phyloP scores from a whole-genome alignment of 2,113 vertebrate genomes.

The Leptodactylus fuscus region DNA sequence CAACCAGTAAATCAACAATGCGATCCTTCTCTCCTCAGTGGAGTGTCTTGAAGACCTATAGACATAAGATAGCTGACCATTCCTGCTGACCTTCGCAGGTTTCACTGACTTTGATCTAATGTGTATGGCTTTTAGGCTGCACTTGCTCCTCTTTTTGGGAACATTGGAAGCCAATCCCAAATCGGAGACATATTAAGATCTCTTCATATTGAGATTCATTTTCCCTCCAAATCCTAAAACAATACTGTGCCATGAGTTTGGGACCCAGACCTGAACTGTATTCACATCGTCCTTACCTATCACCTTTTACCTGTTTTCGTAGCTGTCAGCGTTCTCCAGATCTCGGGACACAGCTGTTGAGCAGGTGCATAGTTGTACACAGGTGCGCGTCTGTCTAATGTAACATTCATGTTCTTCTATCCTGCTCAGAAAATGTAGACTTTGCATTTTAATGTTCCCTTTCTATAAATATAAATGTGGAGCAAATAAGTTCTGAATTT shows the following conservation, averaged over 20 bases:
- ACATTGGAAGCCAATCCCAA: no score
- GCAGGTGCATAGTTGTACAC: slow-evolving; percentile 3
- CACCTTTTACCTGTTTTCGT: neutral
- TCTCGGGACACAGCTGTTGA: neutral
- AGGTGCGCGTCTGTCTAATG: neutral
- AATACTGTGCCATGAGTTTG: neutral
- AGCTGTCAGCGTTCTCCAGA: neutral
- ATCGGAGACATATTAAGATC: no score
- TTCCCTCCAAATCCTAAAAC: neutral
- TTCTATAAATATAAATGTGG: neutral
- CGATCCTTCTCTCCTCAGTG: no score
- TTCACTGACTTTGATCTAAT: no score
- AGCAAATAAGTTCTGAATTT: neutral
- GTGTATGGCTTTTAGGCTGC: no score
- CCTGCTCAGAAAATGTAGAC: neutral
- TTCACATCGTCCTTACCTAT: neutral
- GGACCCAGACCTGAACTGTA: neutral
- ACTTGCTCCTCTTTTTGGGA: no score
- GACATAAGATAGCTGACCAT: no score
- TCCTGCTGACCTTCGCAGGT: no score
- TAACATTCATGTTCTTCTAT: neutral
- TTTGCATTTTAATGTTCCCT: neutral
- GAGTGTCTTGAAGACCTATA: no score
- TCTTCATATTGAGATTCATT: neutral
- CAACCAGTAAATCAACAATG: no score